Evolutionary conservation across 2,888 invertebrate genomes (phyloP).

Genomic region (Dryomyza anilis): DNA sequence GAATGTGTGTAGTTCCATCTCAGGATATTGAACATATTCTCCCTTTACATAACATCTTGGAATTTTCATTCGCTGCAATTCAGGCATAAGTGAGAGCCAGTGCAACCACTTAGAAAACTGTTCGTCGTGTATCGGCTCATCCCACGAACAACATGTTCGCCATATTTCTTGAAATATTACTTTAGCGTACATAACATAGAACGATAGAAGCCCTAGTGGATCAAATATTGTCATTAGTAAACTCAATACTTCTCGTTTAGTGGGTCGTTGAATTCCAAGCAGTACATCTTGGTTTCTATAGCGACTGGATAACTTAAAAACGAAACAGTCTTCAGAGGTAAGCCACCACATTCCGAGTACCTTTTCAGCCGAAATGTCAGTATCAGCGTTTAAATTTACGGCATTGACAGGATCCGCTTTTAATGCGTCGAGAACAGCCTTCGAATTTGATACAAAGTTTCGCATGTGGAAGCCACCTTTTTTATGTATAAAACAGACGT

Average conservation of each 20-base stretch:
- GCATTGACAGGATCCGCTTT: too few species aligned
- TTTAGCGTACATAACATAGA: slow-evolving; percentile 25
- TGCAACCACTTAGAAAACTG: slow-evolving; percentile 23
- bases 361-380: too few species aligned
- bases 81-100: slow-evolving; percentile 31
- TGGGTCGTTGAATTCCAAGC: too few species aligned
- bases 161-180: slow-evolving; percentile 28
- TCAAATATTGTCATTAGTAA: too few species aligned
- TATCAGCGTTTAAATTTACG: too few species aligned
- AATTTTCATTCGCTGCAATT: slow-evolving; percentile 24
- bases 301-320: not conserved
- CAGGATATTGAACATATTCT: too few species aligned
- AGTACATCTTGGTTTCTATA: too few species aligned
- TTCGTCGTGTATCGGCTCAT: slow-evolving; percentile 27
- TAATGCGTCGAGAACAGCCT: too few species aligned
- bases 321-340: not conserved
- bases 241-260: too few species aligned
- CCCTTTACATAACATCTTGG: slow-evolving; percentile 25
- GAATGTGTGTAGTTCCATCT: slow-evolving; percentile 30
- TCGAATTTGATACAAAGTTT: too few species aligned
- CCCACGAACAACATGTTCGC: slow-evolving; percentile 28
- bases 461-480: too few species aligned
- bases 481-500: too few species aligned
- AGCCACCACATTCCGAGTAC: not conserved
- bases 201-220: slow-evolving; percentile 21